Evolutionary conservation across 2,888 invertebrate species (phyloP).

Genomic region (Abrostola triplasia): DNA sequence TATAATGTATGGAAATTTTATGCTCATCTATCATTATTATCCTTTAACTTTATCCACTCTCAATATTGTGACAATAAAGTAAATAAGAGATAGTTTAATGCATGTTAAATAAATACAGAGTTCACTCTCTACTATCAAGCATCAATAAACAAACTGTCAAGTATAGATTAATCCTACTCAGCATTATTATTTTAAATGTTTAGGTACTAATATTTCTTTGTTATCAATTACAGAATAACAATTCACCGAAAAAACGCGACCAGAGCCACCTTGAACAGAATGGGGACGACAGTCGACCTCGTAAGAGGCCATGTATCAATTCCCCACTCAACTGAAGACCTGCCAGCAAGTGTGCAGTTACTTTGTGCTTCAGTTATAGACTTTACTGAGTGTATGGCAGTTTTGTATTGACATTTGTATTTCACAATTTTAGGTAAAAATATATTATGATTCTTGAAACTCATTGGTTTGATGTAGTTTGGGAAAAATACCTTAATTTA

Average conservation of each 20-base stretch:
- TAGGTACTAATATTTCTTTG: background rate
- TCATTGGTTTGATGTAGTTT: constrained; percentile 65
- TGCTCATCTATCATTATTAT: too few relatives aligned
- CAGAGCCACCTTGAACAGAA: constrained; percentile 86
- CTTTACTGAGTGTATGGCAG: constrained; percentile 75
- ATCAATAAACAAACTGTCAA: background rate
- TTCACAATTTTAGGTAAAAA: constrained; percentile 69
- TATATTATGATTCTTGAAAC: constrained; percentile 66
- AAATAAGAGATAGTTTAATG: constrained; percentile 1
- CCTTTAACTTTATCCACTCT: background rate
- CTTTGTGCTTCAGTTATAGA: constrained; percentile 78
- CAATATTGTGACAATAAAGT: background rate
- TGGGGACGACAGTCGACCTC: constrained; percentile 87
- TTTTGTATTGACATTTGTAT: constrained; percentile 76
- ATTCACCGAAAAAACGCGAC: constrained; percentile 90
- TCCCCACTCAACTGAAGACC: constrained; percentile 76
- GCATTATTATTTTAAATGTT: background rate
- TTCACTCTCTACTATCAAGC: constrained; percentile 1
- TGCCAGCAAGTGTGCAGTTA: constrained; percentile 53
- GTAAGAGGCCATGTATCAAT: constrained; percentile 89
- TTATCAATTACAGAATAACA: constrained; percentile 80
- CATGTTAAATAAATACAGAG: constrained; percentile 3
- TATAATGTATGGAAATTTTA: too few relatives aligned
- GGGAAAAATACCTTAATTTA: constrained; percentile 49
- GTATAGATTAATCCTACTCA: background rate